These are phyloP conservation scores for Garrulus glandarius DNA, from an alignment of 2,797 vertebrate species.

Conservation along the genomic window DNA sequence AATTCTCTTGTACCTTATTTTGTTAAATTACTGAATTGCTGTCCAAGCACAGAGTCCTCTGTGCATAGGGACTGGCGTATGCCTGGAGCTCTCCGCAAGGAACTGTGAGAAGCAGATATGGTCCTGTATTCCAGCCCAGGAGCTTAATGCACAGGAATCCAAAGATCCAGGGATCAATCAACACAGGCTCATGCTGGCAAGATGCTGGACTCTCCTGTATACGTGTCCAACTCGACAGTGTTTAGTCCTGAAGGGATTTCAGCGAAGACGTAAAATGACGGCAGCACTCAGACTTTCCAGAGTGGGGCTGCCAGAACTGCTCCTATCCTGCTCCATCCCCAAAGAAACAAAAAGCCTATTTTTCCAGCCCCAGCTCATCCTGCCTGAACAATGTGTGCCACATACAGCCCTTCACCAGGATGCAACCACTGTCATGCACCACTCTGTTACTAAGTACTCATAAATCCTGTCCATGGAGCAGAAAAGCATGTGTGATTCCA, in stretches of 20 bases:
- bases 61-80: rapidly evolving
- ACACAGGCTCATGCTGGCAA: not conserved
- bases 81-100: not conserved
- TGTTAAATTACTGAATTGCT: not conserved
- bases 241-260: not conserved
- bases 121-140: not conserved
- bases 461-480: not conserved
- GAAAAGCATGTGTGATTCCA: not conserved
- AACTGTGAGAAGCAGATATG: not conserved
- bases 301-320: not conserved
- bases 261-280: not conserved
- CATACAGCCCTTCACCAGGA: not conserved
- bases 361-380: not conserved
- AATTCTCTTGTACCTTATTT: not conserved
- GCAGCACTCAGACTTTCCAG: not conserved
- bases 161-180: not conserved
- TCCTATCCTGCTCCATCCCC: not conserved
- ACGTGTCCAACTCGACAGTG: not conserved
- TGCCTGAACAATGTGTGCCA: not conserved
- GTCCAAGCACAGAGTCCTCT: not conserved
- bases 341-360: not conserved
- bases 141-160: not conserved
- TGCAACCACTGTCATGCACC: not conserved
- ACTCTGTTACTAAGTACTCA: not conserved
- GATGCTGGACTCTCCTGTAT: not conserved